These are phyloP conservation scores for Leiothrix lutea DNA, from an alignment of 2,113 vertebrate genomes.

Conservation along the genomic window DNA sequence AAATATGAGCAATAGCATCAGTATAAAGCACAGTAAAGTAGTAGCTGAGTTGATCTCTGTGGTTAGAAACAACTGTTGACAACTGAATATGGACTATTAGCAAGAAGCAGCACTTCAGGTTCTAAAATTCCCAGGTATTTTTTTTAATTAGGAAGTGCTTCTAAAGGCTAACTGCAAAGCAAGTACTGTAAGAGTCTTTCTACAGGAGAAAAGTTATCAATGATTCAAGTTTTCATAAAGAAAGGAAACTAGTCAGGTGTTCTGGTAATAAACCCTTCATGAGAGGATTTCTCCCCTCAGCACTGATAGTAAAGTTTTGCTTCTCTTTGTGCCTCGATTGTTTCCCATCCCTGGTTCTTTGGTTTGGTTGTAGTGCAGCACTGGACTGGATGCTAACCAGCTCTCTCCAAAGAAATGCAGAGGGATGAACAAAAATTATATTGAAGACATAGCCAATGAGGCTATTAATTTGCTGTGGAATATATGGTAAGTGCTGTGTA, in stretches of 20 bases:
- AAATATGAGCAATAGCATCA: not conserved
- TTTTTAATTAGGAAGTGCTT: not conserved
- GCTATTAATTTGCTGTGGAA: slow-evolving; percentile 95
- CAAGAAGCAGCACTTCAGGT: not conserved
- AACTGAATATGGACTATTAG: not conserved
- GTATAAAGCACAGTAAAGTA: not conserved
- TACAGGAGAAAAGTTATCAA: not conserved
- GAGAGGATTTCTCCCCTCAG: not conserved
- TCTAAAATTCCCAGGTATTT: not conserved
- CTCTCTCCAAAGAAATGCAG: slow-evolving; percentile 56
- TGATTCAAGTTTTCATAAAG: not conserved
- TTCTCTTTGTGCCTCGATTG: not conserved
- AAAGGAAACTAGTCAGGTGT: not conserved
- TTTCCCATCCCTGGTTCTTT: slow-evolving; percentile 14
- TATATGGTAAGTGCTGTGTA: slow-evolving; percentile 82
- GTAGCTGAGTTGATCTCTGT: not conserved
- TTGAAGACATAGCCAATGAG: slow-evolving; percentile 89
- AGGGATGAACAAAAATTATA: slow-evolving; percentile 72
- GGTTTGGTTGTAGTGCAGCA: slow-evolving; percentile 76
- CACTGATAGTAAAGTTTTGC: not conserved
- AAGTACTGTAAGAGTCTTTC: not conserved
- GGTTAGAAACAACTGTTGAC: not conserved
- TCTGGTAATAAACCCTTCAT: not conserved
- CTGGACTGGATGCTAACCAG: slow-evolving; percentile 75
- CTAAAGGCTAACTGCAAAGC: not conserved